A percentile compares a stretch with the other conserved stretches of the same genome.
phyloP scores from a whole-genome alignment of 2,113 vertebrate species.

The Perognathus longimembris region DNA sequence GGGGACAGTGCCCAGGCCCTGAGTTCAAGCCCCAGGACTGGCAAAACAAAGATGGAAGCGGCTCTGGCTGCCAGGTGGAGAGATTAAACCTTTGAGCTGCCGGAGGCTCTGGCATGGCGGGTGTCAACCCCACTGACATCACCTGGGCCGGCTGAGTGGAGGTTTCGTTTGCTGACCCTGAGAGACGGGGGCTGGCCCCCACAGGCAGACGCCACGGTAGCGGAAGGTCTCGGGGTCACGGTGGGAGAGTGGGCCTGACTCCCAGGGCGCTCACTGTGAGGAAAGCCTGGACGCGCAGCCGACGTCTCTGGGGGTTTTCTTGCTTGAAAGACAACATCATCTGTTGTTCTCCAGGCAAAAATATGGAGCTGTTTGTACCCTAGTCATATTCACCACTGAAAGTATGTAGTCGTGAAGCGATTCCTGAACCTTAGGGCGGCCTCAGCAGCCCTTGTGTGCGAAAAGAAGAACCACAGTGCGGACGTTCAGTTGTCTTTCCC shows the following conservation, averaged over 20 bases:
- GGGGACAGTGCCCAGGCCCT: too few species aligned
- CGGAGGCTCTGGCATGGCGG: background rate
- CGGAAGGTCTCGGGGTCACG: too few species aligned
- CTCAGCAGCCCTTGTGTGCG: background rate
- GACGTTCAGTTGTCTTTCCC: conserved; percentile 17
- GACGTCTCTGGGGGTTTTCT: background rate
- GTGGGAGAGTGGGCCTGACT: too few species aligned
- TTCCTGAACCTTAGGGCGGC: conserved; percentile 16
- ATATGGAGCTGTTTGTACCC: background rate
- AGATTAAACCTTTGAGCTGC: background rate
- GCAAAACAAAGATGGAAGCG: too few species aligned
- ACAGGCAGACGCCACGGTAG: too few species aligned
- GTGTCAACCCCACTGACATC: background rate
- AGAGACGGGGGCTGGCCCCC: background rate
- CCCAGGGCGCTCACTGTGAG: background rate
- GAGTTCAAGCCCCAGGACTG: too few species aligned
- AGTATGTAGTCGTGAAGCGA: conserved; percentile 44
- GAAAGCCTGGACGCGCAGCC: conserved; percentile 9
- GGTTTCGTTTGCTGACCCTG: background rate
- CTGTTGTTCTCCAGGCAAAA: background rate
- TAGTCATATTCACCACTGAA: conserved; percentile 43
- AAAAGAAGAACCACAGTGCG: background rate
- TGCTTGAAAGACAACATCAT: background rate
- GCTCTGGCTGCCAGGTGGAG: background rate
- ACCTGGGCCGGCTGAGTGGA: background rate